Evolutionary conservation across 2,797 vertebrate species (phyloP), one percentile per base, ranked within the genome.

Genomic region (Acanthurus leucopareius): DNA sequence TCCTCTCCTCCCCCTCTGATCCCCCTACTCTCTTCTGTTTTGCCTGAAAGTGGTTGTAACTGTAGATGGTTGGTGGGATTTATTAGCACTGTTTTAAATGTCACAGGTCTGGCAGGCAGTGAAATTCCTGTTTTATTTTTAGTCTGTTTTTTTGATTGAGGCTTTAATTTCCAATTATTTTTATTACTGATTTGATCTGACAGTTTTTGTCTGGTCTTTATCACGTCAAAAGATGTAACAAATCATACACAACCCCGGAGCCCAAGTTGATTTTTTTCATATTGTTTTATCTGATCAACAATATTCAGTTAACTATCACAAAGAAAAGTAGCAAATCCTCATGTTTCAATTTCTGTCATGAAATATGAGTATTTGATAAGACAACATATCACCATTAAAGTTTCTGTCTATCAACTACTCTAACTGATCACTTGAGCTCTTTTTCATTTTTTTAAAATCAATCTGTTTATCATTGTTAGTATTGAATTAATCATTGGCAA

Each of bases 61-160:
- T 79, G 42, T 76, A 38, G 52, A 76, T 82, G 69, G 60, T 81
- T 64, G 68, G 32, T 49, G 59, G 48, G 56, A 78, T 61, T 60
- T 15, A 67, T 76, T 59, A 57, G 48, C 65, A 53, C 59, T 81
- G 72, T 61, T 69, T 77, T 71, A 52, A 13, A 71, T 69, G 61
- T 63, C 54, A 45, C 56, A 62, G 2, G 40, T 64, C 42, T 60
- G 32, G 32, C 32, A 7, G 32, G 17, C 42, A 49, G 28, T 48
- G 56, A 32, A 42, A 20, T 17, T 47, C 10, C 28, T 49, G 19
- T 68, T 77, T 9, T 3, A 35, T 13, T 49, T 48, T 15, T 47
- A 47, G 17, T 68, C 75, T 13, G 9, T 61, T 40, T 47, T 47
- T 70, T 60, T 49, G 4, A 58, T 59, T 58, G n/a, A 73, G 38